phyloP scores from a whole-genome alignment of 2,113 vertebrate genomes.

The Entelurus aequoreus region DNA sequence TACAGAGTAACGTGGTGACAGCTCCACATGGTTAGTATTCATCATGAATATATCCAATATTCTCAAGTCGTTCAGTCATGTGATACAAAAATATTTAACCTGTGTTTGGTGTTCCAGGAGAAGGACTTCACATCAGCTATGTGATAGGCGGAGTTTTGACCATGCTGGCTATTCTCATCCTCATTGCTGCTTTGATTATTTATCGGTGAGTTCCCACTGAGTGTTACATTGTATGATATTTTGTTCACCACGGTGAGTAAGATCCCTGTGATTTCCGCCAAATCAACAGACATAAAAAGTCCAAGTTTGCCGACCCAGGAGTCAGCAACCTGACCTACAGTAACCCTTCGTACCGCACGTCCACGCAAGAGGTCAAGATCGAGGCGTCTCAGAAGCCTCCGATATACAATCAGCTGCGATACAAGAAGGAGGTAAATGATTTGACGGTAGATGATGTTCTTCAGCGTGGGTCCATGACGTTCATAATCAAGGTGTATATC shows the following conservation, averaged over 20 bases:
- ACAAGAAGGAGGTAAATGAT: conserved; percentile 89
- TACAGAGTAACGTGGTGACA: conserved; percentile 68
- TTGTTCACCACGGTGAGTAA: neutral
- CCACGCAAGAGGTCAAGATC: conserved; percentile 97
- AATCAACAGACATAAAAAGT: conserved; percentile 84
- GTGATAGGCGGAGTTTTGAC: conserved; percentile 88
- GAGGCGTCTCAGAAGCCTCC: conserved; percentile 88
- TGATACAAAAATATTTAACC: neutral
- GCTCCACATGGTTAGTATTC: conserved; percentile 70
- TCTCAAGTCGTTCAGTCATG: neutral
- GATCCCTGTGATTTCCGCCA: neutral
- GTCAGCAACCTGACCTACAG: conserved; percentile 95
- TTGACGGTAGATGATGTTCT: conserved; percentile 13
- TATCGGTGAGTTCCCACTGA: conserved; percentile 78
- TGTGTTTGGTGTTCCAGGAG: conserved; percentile 68
- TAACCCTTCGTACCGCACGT: conserved; percentile 95
- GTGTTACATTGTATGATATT: neutral
- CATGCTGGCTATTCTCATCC: conserved; percentile 84
- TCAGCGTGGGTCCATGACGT: conserved; percentile 28
- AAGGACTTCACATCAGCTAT: conserved; percentile 90
- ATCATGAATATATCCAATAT: too few relatives aligned
- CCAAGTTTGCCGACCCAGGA: conserved; percentile 88
- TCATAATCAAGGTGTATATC: conserved; percentile 19
- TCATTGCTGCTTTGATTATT: conserved; percentile 85
- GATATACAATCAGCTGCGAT: conserved; percentile 92